Conservation (phyloP, 1,140 invertebrate genomes). For the Lanistes nyassanus region DNA sequence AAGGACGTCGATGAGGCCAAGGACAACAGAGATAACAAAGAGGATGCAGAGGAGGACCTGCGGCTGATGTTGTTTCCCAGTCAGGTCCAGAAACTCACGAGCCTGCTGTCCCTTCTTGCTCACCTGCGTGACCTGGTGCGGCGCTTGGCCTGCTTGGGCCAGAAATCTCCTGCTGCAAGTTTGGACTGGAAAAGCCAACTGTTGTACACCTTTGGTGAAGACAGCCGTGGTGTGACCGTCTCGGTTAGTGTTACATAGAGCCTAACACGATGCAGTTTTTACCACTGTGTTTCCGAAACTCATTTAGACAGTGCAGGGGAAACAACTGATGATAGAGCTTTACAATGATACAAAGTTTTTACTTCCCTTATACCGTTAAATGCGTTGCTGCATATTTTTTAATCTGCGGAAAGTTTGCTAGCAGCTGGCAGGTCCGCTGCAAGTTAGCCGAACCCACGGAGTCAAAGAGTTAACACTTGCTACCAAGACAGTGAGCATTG, state of each 20-base stretch:
- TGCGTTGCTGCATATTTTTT: no score
- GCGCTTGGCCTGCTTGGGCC: slow-evolving; percentile 39
- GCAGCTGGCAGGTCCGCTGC: no score
- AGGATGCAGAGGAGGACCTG: slow-evolving; percentile 33
- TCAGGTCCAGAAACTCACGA: slow-evolving; percentile 61
- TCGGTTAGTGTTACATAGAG: slow-evolving; percentile 53
- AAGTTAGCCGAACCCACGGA: no score
- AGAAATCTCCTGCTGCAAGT: slow-evolving; percentile 32
- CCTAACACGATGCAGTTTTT: no score
- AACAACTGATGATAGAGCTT: no score
- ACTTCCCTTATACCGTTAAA: no score
- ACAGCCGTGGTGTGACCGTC: slow-evolving; percentile 46
- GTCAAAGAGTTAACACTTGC: no score
- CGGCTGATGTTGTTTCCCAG: slow-evolving; percentile 60
- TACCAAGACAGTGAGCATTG: no score
- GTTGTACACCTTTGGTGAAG: slow-evolving; percentile 50
- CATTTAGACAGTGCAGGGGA: no score
- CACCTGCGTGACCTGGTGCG: slow-evolving; percentile 59
- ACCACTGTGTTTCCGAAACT: no score
- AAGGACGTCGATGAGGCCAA: slow-evolving; percentile 40
- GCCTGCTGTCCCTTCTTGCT: slow-evolving; percentile 53
- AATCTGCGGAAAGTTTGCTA: no score
- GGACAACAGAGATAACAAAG: slow-evolving; percentile 16
- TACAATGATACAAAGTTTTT: no score
- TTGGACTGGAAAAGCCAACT: slow-evolving; percentile 60